Percentiles rank a stretch among this genome's conserved stretches.
phyloP scores from a whole-genome alignment of 2,797 vertebrate genomes.

The Sciurus carolinensis region DNA sequence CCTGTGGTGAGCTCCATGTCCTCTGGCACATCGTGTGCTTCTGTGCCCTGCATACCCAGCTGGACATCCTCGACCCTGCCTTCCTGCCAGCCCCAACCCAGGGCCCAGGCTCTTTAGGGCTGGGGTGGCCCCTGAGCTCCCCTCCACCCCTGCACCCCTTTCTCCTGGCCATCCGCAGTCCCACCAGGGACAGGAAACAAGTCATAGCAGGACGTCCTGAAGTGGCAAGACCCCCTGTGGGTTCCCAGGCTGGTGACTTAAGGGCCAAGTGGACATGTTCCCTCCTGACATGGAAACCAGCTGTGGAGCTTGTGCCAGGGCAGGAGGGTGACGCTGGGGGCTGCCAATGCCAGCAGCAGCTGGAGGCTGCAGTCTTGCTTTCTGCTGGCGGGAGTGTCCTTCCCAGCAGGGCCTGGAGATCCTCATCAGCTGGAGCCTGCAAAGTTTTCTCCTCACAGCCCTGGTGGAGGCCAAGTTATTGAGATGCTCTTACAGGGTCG shows the following conservation, averaged over 20 bases:
- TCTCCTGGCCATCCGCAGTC: background rate
- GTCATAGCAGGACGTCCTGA: rapidly evolving
- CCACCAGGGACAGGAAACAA: background rate
- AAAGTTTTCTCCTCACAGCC: too few relatives aligned
- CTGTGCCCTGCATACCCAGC: too few relatives aligned
- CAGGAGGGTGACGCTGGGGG: background rate
- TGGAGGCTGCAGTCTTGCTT: background rate
- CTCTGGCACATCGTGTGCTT: rapidly evolving
- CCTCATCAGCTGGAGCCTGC: too few relatives aligned
- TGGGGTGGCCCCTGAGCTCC: rapidly evolving
- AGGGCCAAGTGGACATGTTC: background rate
- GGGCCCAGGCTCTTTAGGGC: background rate
- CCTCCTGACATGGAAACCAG: background rate
- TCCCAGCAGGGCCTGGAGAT: too few relatives aligned
- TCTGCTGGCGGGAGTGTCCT: background rate
- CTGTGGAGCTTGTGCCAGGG: background rate
- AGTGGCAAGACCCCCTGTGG: background rate
- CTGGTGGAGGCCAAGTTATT: background rate
- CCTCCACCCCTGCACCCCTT: background rate
- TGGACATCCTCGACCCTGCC: background rate
- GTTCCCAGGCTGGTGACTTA: background rate
- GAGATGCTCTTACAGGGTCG: background rate
- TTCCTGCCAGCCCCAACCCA: background rate
- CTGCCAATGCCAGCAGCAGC: too few relatives aligned
- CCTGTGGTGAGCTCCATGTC: background rate